Conservation (phyloP, 2,797 vertebrate species). For the Numenius phaeopus region DNA sequence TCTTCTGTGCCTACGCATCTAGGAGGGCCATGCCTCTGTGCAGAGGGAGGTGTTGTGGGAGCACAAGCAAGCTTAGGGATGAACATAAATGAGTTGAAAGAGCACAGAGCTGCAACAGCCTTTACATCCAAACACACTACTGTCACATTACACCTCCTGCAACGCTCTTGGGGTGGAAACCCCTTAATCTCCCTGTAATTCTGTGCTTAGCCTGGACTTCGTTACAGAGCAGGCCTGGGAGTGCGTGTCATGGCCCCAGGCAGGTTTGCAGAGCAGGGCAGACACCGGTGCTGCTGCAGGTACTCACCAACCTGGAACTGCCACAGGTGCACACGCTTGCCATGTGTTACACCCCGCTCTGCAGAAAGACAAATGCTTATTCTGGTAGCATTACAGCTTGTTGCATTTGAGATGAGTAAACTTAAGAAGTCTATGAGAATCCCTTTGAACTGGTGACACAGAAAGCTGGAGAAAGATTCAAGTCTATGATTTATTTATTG, state of each 20-base stretch:
- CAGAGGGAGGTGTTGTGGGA: neutral
- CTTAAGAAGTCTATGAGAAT: neutral
- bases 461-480: neutral
- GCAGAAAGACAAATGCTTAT: neutral
- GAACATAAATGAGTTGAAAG: neutral
- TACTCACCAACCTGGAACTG: neutral
- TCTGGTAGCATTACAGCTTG: neutral
- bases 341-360: too few species aligned
- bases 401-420: neutral
- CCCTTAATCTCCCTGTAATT: neutral
- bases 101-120: neutral
- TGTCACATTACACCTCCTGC: neutral
- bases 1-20: neutral
- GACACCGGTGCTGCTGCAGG: neutral
- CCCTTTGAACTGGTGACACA: neutral
- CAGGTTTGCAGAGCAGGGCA: neutral
- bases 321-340: accelerated
- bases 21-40: too few species aligned
- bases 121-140: neutral
- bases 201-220: neutral
- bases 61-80: neutral
- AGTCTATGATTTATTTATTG: neutral
- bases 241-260: accelerated
- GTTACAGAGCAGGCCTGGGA: neutral
- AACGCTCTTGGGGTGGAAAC: neutral